Evolutionary conservation across 2,888 invertebrate genomes (phyloP), one percentile per base, ranked within the genome.

Genomic region (Tetropium fuscum): DNA sequence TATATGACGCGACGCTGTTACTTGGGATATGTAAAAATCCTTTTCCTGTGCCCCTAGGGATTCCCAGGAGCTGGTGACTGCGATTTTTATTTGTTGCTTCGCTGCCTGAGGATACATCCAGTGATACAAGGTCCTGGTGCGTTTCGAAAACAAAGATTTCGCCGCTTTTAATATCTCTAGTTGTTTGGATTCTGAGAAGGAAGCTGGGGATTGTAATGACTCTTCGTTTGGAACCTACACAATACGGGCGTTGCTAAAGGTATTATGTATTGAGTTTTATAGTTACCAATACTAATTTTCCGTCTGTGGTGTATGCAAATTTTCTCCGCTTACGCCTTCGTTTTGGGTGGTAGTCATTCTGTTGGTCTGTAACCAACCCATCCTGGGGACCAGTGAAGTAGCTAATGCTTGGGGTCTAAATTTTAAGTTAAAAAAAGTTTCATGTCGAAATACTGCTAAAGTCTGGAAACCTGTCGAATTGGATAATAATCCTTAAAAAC

Each of bases 1-100:
- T 27, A 18, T 34, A 6, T 43, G 6, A 15, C 7, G 1, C 13
- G 5, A 36, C 3, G 15, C 34, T 45, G n/a, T 49, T 63, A 81
- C 83, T 75, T 83, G 83, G 0, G 82, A 81, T 45, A 83, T 76
- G 66, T 83, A 83, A 70, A 83, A 81, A 63, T 81, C 78, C 62
- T 83, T 83, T 62, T 83, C 83, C 40, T 76, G 69, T 4, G 69
- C 65, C 0, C 77, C 75, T 32, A 83, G 68, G 2, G 78, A 78
- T 7, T 83, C 81, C 83, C 83, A 83, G 1, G 80, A 79, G 20
- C 75, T 71, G 1, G 78, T 71, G 1, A 83, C 80, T 0, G 79
- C 79, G 1, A 76, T 67, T 69, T 83, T 83, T 19, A 83, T 72
- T 60, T 81, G 80, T 18, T 75, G 76, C 62, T 82, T 83, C 0